Evolutionary conservation across 1,140 invertebrate genomes (phyloP).

Genomic region (Trypoxylus dichotomus): DNA sequence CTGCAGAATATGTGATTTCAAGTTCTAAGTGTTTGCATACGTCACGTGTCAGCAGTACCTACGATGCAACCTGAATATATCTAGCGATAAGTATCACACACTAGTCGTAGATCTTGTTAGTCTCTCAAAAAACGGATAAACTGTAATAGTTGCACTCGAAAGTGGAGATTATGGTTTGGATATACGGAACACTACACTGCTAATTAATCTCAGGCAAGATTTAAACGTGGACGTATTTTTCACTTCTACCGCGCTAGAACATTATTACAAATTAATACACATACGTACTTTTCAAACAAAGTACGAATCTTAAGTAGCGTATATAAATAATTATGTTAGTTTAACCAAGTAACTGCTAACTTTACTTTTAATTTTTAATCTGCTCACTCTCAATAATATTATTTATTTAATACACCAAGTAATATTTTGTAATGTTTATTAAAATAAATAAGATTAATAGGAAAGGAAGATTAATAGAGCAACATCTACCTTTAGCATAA

Average conservation of each 20-base stretch:
- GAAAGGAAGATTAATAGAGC: no score
- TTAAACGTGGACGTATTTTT: not conserved
- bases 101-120: slow-evolving; percentile 31
- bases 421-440: no score
- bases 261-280: not conserved
- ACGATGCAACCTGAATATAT: slow-evolving; percentile 34
- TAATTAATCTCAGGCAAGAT: not conserved
- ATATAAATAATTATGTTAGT: not conserved
- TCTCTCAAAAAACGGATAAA: slow-evolving; percentile 32
- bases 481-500: no score
- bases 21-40: slow-evolving; percentile 33
- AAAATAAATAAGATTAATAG: no score
- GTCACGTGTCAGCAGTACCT: slow-evolving; percentile 33
- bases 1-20: slow-evolving; percentile 31
- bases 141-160: slow-evolving; percentile 28
- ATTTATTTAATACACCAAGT: no score
- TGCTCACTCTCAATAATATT: no score
- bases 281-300: not conserved
- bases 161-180: slow-evolving; percentile 19
- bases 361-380: no score
- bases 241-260: not conserved
- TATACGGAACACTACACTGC: not conserved
- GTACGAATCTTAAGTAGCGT: not conserved
- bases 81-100: slow-evolving; percentile 31
- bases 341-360: not conserved